phyloP scores from a whole-genome alignment of 2,113 vertebrate species.

The Syrmaticus mikado region DNA sequence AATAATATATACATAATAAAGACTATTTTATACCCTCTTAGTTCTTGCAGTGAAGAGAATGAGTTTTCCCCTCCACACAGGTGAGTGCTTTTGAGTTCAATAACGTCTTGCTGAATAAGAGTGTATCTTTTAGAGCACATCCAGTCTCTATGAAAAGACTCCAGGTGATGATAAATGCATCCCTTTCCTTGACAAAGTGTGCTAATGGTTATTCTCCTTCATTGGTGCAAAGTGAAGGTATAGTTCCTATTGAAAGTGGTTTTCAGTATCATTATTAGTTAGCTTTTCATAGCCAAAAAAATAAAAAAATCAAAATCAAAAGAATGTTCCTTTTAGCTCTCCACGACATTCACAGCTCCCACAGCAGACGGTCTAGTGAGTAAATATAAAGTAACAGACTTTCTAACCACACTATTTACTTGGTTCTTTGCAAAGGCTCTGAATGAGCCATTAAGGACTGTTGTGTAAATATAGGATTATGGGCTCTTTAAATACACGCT shows the following conservation, averaged over 20 bases:
- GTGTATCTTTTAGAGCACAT: slow-evolving; percentile 43
- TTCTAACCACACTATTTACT: slow-evolving; percentile 73
- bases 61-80: slow-evolving; percentile 27
- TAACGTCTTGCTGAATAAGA: slow-evolving; percentile 52
- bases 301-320: background rate
- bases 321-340: slow-evolving; percentile 64
- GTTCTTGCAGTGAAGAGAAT: slow-evolving; percentile 6
- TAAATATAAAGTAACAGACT: slow-evolving; percentile 75
- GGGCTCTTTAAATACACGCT: slow-evolving; percentile 69
- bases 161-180: slow-evolving; percentile 68
- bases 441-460: slow-evolving; percentile 75
- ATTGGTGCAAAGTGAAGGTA: slow-evolving; percentile 58
- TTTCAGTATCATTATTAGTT: slow-evolving; percentile 61
- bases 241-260: slow-evolving; percentile 55
- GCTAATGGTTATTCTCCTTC: slow-evolving; percentile 55
- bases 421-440: slow-evolving; percentile 67
- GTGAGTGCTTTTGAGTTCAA: slow-evolving; percentile 62
- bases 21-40: background rate
- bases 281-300: slow-evolving; percentile 46
- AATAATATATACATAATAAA: slow-evolving; percentile 17
- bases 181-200: slow-evolving; percentile 60
- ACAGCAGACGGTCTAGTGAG: slow-evolving; percentile 69
- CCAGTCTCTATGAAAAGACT: slow-evolving; percentile 52
- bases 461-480: slow-evolving; percentile 76
- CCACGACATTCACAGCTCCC: slow-evolving; percentile 63